A percentile compares a stretch with the other conserved stretches of the same genome.
These are phyloP conservation scores for Gisinianus flammeolus DNA, from an alignment of 2,888 invertebrate species.

Conservation along the genomic window DNA sequence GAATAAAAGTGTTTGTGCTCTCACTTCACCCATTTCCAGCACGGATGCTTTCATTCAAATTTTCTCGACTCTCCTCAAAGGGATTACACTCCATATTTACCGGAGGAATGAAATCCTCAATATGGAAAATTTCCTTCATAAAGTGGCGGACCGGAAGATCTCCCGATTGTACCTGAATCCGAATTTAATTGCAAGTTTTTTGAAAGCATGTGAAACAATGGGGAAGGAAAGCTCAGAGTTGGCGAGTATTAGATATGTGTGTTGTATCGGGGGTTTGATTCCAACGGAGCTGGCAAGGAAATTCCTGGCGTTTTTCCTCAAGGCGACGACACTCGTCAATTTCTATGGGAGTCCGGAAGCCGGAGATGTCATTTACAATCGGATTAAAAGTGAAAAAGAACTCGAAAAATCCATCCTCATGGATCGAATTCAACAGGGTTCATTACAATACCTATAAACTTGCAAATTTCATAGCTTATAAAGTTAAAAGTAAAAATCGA, in stretches of 20 bases:
- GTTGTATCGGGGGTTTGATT: constrained; percentile 20
- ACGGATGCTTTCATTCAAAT: neutral
- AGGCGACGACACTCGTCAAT: constrained; percentile 75
- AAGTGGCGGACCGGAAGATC: constrained; percentile 10
- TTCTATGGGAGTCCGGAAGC: constrained; percentile 92
- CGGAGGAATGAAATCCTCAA: constrained; percentile 35
- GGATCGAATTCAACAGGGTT: neutral
- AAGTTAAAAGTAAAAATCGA: constrained; percentile 1
- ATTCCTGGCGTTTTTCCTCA: constrained; percentile 67
- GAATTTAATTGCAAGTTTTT: constrained; percentile 66
- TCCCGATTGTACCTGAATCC: constrained; percentile 20
- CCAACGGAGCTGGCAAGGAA: constrained; percentile 69
- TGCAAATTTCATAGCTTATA: too few species aligned
- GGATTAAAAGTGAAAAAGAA: constrained; percentile 66
- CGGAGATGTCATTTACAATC: constrained; percentile 85
- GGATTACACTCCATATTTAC: constrained; percentile 47
- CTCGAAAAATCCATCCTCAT: constrained; percentile 65
- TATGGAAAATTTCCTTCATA: constrained; percentile 43
- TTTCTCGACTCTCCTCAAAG: constrained; percentile 6
- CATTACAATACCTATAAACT: neutral
- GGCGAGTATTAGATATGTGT: neutral
- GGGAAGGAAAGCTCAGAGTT: constrained; percentile 21
- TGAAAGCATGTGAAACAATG: constrained; percentile 61
- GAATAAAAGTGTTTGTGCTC: constrained; percentile 40
- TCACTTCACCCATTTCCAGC: constrained; percentile 39